phyloP scores from a whole-genome alignment of 2,113 vertebrate species.

The Desmodus rotundus region DNA sequence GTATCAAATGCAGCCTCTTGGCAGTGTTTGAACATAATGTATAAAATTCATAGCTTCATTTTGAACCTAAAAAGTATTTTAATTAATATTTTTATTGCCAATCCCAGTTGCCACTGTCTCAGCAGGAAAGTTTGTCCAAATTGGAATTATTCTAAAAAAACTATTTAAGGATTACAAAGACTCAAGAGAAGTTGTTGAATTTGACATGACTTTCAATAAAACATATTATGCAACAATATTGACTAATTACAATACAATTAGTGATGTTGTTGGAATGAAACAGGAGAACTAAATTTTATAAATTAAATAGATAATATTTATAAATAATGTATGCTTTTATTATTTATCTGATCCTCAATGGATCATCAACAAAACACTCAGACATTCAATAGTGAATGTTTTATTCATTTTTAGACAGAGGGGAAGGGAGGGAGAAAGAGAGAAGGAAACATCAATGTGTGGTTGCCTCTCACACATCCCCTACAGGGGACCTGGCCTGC shows the following conservation, averaged over 20 bases:
- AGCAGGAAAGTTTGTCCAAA: background rate
- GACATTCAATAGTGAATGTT: background rate
- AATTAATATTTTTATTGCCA: background rate
- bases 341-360: background rate
- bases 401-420: too few relatives aligned
- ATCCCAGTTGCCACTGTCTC: background rate
- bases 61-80: background rate
- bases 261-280: background rate
- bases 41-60: background rate
- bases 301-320: background rate
- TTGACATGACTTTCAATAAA: constrained; percentile 19
- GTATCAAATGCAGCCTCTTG: background rate
- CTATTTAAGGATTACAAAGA: background rate
- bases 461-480: too few relatives aligned
- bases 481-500: too few relatives aligned
- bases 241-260: constrained; percentile 10
- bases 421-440: too few relatives aligned
- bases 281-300: background rate
- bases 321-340: constrained; percentile 32
- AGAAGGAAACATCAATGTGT: too few relatives aligned
- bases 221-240: constrained; percentile 17
- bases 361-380: background rate
- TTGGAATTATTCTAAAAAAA: background rate
- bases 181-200: constrained; percentile 8
- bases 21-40: background rate